Conservation (phyloP, 2,888 invertebrate species). For the Protophormia terraenovae region DNA sequence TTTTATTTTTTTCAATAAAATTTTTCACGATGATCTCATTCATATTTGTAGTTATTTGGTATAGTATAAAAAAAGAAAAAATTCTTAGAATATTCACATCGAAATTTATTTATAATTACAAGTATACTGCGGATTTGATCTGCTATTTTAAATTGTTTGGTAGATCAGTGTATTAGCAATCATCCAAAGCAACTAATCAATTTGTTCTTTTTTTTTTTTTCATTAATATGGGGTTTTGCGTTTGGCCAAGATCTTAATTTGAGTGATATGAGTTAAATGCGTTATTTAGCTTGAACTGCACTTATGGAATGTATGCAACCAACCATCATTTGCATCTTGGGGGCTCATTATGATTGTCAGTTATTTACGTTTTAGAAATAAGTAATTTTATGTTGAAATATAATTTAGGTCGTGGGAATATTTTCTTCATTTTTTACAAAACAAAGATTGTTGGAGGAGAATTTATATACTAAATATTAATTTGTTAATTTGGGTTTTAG, state of each 20-base stretch:
- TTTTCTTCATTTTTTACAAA: not conserved
- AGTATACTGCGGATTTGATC: constrained; percentile 4
- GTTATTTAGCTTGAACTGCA: constrained; percentile 41
- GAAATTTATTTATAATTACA: constrained; percentile 38
- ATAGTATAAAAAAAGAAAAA: constrained; percentile 1
- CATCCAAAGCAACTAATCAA: constrained; percentile 50
- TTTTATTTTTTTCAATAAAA: not conserved
- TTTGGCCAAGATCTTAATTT: constrained; percentile 55
- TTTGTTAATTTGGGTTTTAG: too few species aligned
- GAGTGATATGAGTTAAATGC: constrained; percentile 60
- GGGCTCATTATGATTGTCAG: constrained; percentile 59
- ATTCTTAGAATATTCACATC: constrained; percentile 60
- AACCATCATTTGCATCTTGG: constrained; percentile 35
- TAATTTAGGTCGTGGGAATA: constrained; percentile 43
- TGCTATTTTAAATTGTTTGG: constrained; percentile 44
- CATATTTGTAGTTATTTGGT: not conserved
- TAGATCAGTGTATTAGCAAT: constrained; percentile 36
- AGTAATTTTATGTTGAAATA: constrained; percentile 5
- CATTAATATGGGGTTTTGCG: constrained; percentile 54
- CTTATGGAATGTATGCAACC: not conserved
- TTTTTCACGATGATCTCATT: constrained; percentile 7
- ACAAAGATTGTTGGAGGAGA: not conserved
- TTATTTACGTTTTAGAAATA: constrained; percentile 23
- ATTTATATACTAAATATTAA: not conserved
- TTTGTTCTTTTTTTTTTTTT: constrained; percentile 31